Conservation (phyloP, 1,140 invertebrate genomes). For the Ptiloglossa arizonensis region DNA sequence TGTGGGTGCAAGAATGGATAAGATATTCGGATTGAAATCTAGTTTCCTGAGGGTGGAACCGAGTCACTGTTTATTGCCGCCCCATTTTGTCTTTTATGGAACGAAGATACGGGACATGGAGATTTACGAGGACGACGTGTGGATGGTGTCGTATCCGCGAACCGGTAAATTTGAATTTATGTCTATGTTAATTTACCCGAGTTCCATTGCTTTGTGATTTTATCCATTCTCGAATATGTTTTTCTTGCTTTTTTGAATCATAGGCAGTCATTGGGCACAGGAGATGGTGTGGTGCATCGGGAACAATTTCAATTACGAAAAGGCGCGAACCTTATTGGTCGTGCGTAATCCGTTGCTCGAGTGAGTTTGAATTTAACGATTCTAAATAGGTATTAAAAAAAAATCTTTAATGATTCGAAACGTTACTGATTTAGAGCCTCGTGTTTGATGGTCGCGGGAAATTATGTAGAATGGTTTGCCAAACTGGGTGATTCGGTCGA, state of each 20-base stretch:
- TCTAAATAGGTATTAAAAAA: no score
- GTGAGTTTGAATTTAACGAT: constrained; percentile 73
- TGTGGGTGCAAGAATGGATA: constrained; percentile 84
- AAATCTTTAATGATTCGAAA: no score
- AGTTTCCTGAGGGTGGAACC: constrained; percentile 88
- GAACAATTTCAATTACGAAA: constrained; percentile 89
- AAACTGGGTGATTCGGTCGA: constrained; percentile 85
- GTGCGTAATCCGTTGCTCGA: constrained; percentile 84
- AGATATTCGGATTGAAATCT: constrained; percentile 85
- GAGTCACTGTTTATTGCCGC: constrained; percentile 85
- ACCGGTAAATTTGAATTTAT: constrained; percentile 83
- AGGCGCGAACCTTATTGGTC: constrained; percentile 86
- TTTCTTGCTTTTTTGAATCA: constrained; percentile 15
- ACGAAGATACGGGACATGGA: constrained; percentile 86
- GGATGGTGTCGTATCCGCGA: constrained; percentile 91
- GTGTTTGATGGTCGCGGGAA: constrained; percentile 78
- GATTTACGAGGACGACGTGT: constrained; percentile 88
- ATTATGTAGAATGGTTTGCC: constrained; percentile 78
- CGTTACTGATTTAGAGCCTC: constrained; percentile 75
- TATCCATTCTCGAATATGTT: not conserved
- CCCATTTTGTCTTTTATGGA: constrained; percentile 86
- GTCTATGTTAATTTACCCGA: not conserved
- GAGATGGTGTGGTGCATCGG: constrained; percentile 94
- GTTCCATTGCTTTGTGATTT: not conserved
- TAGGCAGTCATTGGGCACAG: constrained; percentile 94